Evolutionary conservation across 1,140 invertebrate species (phyloP).

Genomic region (Drosophila hydei): DNA sequence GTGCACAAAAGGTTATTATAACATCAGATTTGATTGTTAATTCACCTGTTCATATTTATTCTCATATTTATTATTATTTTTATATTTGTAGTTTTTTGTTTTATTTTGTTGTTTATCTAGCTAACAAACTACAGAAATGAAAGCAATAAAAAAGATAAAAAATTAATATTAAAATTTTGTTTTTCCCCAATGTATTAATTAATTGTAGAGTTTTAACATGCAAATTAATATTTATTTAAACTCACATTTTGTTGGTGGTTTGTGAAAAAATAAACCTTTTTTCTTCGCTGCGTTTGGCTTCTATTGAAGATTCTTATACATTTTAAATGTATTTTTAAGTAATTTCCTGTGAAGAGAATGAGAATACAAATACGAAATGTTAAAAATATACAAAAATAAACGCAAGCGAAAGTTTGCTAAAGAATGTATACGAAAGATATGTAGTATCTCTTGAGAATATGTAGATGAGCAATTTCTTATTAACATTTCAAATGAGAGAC

Average conservation of each 20-base stretch:
- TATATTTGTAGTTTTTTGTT: neutral
- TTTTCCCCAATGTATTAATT: too few species aligned
- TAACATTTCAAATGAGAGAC: constrained; percentile 73
- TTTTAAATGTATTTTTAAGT: constrained; percentile 78
- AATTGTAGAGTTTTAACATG: neutral
- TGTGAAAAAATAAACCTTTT: constrained; percentile 12
- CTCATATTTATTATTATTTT: neutral
- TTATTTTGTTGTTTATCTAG: neutral
- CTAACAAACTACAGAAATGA: neutral
- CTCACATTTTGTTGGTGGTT: constrained; percentile 54
- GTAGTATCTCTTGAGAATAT: constrained; percentile 10
- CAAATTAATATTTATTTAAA: constrained; percentile 21
- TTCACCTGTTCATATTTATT: constrained; percentile 3
- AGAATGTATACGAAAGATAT: constrained; percentile 8
- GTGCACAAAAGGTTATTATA: too few species aligned
- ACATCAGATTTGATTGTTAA: neutral
- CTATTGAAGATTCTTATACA: constrained; percentile 51
- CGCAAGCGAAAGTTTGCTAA: constrained; percentile 9
- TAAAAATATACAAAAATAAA: constrained; percentile 72
- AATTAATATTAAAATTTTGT: neutral
- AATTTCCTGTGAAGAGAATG: constrained; percentile 68
- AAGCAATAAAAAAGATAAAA: constrained; percentile 9
- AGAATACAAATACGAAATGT: constrained; percentile 34
- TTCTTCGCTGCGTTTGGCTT: constrained; percentile 22
- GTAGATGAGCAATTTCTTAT: constrained; percentile 50